Conservation (phyloP, 2,888 invertebrate genomes). For the Leucophenga maculata region DNA sequence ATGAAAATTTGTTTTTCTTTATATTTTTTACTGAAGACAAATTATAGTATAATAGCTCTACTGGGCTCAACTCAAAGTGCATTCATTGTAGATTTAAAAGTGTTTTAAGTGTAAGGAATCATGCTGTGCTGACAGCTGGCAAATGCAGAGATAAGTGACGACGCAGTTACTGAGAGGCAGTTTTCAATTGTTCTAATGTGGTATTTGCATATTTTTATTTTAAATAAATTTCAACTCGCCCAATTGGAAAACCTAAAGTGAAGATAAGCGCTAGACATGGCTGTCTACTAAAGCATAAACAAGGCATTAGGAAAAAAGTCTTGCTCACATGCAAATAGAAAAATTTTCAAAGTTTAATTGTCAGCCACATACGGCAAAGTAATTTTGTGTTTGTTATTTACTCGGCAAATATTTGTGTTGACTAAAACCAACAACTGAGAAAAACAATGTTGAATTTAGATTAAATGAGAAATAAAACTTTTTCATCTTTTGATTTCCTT, state of each 20-base stretch:
- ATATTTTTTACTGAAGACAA: constrained; percentile 5
- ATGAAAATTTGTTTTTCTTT: constrained; percentile 2
- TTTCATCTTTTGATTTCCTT: too few relatives aligned
- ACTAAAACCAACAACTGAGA: background rate
- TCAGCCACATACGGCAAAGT: background rate
- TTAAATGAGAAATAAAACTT: too few relatives aligned
- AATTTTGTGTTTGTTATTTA: constrained; percentile 13
- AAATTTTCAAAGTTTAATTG: constrained; percentile 18
- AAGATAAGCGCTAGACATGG: background rate
- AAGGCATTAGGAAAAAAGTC: background rate
- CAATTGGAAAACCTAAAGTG: background rate
- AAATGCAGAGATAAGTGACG: background rate
- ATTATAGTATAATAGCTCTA: constrained; percentile 13
- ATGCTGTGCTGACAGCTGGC: constrained; percentile 1
- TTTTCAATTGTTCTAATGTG: background rate
- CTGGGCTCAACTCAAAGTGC: constrained; percentile 1
- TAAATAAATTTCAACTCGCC: background rate
- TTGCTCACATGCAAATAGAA: background rate
- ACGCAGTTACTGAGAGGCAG: too few relatives aligned
- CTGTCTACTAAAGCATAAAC: background rate
- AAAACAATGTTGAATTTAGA: too few relatives aligned
- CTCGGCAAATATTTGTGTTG: constrained; percentile 5
- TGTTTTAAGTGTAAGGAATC: background rate
- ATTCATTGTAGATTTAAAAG: constrained; percentile 15
- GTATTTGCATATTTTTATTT: constrained; percentile 7